A percentile compares a stretch with the other conserved stretches of the same genome.
These are phyloP conservation scores for Epizoanthus scotinus DNA, from an alignment of 92 coral and sea anemone species.

Conservation along the genomic window DNA sequence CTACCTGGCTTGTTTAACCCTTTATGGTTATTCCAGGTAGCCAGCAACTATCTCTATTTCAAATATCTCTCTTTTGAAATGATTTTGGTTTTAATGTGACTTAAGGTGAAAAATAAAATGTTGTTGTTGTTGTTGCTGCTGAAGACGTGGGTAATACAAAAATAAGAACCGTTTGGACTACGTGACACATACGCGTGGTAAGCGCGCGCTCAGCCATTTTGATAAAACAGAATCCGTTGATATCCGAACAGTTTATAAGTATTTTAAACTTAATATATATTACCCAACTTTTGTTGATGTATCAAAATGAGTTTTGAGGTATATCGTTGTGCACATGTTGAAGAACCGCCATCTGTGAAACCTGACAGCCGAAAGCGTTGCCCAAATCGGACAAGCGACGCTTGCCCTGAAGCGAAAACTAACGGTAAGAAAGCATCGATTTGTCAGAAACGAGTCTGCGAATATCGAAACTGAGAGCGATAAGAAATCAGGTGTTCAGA, in stretches of 20 bases:
- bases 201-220: neutral
- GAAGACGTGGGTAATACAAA: too few relatives aligned
- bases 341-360: neutral
- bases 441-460: too few relatives aligned
- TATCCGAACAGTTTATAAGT: neutral
- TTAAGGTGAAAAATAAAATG: too few relatives aligned
- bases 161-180: too few relatives aligned
- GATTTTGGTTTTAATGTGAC: too few relatives aligned
- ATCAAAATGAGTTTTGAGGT: conserved; percentile 3
- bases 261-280: neutral
- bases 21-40: too few relatives aligned
- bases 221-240: conserved; percentile 3
- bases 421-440: neutral
- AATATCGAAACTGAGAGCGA: too few relatives aligned
- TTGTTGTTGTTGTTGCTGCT: too few relatives aligned
- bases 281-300: neutral
- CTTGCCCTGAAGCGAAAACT: neutral
- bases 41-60: too few relatives aligned
- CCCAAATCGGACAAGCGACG: neutral
- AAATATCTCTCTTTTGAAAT: too few relatives aligned
- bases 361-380: neutral
- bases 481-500: too few relatives aligned
- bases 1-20: too few relatives aligned
- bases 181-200: neutral
- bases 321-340: neutral